Conservation (phyloP, 1,140 invertebrate species). For the Frieseomelitta varia region DNA sequence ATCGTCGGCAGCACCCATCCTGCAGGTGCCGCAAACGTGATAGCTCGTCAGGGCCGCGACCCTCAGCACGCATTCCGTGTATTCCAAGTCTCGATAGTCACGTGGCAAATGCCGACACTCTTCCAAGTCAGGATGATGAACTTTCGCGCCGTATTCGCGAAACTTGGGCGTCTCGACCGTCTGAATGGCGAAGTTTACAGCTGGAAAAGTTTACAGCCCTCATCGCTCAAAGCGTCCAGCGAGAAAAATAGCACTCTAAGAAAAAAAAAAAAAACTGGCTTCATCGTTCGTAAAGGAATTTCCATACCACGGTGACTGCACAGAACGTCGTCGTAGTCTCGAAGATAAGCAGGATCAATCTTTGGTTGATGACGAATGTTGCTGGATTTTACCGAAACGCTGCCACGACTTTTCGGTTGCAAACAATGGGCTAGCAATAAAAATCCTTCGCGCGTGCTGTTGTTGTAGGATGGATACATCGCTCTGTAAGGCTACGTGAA, state of each 20-base stretch:
- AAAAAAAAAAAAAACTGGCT: neutral
- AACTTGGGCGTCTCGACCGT: slow-evolving; percentile 84
- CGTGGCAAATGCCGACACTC: slow-evolving; percentile 81
- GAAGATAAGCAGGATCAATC: slow-evolving; percentile 90
- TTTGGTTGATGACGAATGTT: slow-evolving; percentile 85
- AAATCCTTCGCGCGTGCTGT: slow-evolving; percentile 86
- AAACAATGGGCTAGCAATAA: slow-evolving; percentile 85
- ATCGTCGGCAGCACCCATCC: slow-evolving; percentile 81
- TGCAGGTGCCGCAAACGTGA: slow-evolving; percentile 87
- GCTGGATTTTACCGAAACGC: slow-evolving; percentile 82
- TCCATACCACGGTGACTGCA: slow-evolving; percentile 84
- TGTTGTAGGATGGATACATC: slow-evolving; percentile 85
- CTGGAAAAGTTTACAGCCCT: slow-evolving; percentile 73
- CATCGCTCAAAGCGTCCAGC: neutral
- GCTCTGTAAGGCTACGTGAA: slow-evolving; percentile 83
- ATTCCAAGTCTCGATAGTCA: slow-evolving; percentile 82
- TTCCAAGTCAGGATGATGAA: slow-evolving; percentile 85
- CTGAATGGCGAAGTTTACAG: slow-evolving; percentile 84
- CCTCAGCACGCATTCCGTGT: slow-evolving; percentile 86
- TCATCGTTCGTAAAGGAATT: neutral
- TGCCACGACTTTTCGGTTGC: slow-evolving; percentile 87
- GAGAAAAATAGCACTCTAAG: neutral
- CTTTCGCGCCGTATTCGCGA: slow-evolving; percentile 83
- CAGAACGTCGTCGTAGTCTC: slow-evolving; percentile 83
- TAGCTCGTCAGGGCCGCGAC: slow-evolving; percentile 86